A percentile compares a stretch with the other conserved stretches of the same genome.
Evolutionary conservation across 2,888 invertebrate genomes (phyloP).

Genomic region (Dolichopus griseipennis): DNA sequence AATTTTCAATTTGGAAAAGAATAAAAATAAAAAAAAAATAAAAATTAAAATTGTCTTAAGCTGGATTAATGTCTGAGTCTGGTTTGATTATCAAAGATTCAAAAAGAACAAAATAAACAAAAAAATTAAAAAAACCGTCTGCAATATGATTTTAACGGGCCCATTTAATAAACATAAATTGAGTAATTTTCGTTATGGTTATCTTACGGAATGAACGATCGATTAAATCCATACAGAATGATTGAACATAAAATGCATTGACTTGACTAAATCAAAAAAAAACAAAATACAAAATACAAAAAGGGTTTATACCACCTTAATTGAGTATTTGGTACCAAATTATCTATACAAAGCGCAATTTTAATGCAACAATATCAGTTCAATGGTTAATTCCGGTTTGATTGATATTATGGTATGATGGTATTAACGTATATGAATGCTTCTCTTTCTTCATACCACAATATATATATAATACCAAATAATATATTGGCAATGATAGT

Average conservation of each 20-base stretch:
- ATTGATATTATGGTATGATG: not conserved
- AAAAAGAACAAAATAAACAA: too few relatives aligned
- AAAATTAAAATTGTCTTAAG: not conserved
- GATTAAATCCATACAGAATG: not conserved
- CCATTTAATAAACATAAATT: constrained; percentile 4
- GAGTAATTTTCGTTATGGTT: not conserved
- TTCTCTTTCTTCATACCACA: not conserved
- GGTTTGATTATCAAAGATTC: too few relatives aligned
- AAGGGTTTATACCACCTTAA: not conserved
- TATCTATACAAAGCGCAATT: too few relatives aligned
- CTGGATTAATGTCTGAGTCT: not conserved
- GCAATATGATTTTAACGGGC: not conserved
- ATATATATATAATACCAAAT: too few relatives aligned
- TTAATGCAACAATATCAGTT: too few relatives aligned
- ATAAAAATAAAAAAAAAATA: not conserved
- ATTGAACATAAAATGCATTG: not conserved
- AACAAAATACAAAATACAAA: too few relatives aligned
- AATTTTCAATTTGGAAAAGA: not conserved
- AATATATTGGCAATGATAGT: too few relatives aligned
- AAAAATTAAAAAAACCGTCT: not conserved
- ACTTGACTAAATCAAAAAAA: not conserved
- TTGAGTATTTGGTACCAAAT: not conserved
- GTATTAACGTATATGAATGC: not conserved
- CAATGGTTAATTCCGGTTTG: not conserved
- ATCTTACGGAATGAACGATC: not conserved